Evolutionary conservation across 1,140 invertebrate genomes (phyloP), one percentile per base, ranked within the genome.

Genomic region (Ylistrum balloti): DNA sequence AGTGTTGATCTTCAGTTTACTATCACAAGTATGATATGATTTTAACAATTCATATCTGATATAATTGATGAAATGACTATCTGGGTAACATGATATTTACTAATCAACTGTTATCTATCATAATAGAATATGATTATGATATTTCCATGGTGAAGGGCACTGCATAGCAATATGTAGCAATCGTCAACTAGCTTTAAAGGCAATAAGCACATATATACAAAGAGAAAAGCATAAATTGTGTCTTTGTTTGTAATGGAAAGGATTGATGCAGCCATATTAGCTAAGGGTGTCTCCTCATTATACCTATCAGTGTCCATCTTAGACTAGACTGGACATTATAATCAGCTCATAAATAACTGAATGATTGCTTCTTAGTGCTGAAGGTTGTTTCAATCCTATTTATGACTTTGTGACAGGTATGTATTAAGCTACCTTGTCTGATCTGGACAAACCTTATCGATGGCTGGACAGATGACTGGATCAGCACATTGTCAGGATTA

Each of bases 401-500:
- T 74, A 74, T 74, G n/a, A 28, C 56, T 74, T 74, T 74, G 56
- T 74, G 56, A 74, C 56, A 74, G 56, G 56, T 74, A 74, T 1
- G 9, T 17, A 9, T 74, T 74, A 9, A 5, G 17, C n/a, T 74
- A 74, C n/a, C 56, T n/a, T 74, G 56, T 74, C 56, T 74, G 56
- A 17, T 17, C 13, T 28, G 22, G 17, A 74, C 56, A 74, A n/a
- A 11, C n/a, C 56, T 74, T 74, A 74, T 38, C 35, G 5, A 7
- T 13, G 13, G 56, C 22, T 3, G 56, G 56, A 74, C 56, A 74
- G 56, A n/a, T 74, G n/a, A 17, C 45, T n/a, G n/a, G n/a, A n/a
- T n/a, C 56, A 22, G 1, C 3, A 28, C 56, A 28, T 28, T 7
- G 3, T 28, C n/a, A 28, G 56, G n/a, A 28, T 74, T 74, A 74